Conservation (phyloP, 1,140 invertebrate species). For the Gryllus bimaculatus region DNA sequence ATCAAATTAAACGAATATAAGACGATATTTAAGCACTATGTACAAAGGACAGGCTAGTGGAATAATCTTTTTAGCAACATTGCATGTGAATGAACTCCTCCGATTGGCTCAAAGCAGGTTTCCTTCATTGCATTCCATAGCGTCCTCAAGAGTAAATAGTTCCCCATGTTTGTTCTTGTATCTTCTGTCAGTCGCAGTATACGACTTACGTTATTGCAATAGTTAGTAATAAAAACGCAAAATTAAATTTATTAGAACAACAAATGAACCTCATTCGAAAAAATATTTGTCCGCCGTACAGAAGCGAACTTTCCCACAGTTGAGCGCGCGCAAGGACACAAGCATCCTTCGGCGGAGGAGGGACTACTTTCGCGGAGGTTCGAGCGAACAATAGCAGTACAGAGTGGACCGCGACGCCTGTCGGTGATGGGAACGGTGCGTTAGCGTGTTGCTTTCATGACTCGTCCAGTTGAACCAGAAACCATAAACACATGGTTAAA, state of each 20-base stretch:
- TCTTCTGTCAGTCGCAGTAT: not conserved
- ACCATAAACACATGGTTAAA: constrained; percentile 3
- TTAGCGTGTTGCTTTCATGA: constrained; percentile 13
- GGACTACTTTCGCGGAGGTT: constrained; percentile 21
- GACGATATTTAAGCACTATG: no score
- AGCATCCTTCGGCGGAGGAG: not conserved
- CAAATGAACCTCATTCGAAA: not conserved
- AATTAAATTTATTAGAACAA: not conserved
- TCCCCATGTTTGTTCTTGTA: not conserved
- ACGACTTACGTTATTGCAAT: not conserved
- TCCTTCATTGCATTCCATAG: constrained; percentile 20
- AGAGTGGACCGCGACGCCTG: constrained; percentile 4
- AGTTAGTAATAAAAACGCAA: no score
- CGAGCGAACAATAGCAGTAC: constrained; percentile 23
- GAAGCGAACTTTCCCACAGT: constrained; percentile 26
- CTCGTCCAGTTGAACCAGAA: not conserved
- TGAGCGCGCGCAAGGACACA: constrained; percentile 22
- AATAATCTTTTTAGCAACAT: constrained; percentile 19
- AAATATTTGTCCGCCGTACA: constrained; percentile 15
- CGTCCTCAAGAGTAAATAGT: constrained; percentile 17
- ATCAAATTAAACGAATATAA: no score
- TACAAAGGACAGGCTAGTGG: not conserved
- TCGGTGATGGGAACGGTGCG: not conserved
- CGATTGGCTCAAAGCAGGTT: constrained; percentile 19
- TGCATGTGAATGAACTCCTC: constrained; percentile 24